Evolutionary conservation across 1,140 invertebrate genomes (phyloP), one percentile per base, ranked within the genome.

Genomic region (Melanaphis sacchari): DNA sequence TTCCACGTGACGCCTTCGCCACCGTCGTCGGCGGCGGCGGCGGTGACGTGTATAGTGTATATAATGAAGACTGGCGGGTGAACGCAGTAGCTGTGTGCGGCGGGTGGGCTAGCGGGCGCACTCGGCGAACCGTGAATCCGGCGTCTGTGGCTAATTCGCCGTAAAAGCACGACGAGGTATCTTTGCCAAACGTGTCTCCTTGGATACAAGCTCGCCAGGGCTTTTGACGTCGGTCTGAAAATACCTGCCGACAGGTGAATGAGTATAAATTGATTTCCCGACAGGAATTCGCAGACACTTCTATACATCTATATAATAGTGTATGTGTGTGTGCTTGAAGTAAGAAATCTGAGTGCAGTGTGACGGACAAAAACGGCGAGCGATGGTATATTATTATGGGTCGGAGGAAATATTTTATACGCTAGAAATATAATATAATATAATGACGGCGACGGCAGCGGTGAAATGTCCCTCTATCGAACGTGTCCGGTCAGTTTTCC

Each of bases 91-190:
- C 59, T 4, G 59, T 4, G 59, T n/a, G 59, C 59, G 59, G 59
- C 31, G 59, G 59, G 59, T 31, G 31, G 59, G 15, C 59, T n/a
- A 66, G n/a, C 18, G 26, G 31, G 38, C 7, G 46, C 11, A 81
- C 4, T 38, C 81, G 46, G 91, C 76, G 66, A 85, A 93, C 91
- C 91, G 91, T 93, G 81, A 84, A 52, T 81, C 46, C 46, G 91
- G 81, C 36, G 91, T 93, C 91, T 93, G 91, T 93, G 91, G 91
- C 76, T 93, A 93, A 93, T 93, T 93, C 91, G 91, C 91, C 91
- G 91, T 93, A 81, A 93, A 93, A 81, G 91, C 91, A 21, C 36
- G 36, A 26, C 22, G 76, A 38, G 24, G 46, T 49, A 26, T 81
- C 9, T 43, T 92, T n/a, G 26, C 18, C 66, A 24, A 41, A 0